Conservation (phyloP, 2,797 vertebrate genomes). For the Neosilurus mollespiculum region DNA sequence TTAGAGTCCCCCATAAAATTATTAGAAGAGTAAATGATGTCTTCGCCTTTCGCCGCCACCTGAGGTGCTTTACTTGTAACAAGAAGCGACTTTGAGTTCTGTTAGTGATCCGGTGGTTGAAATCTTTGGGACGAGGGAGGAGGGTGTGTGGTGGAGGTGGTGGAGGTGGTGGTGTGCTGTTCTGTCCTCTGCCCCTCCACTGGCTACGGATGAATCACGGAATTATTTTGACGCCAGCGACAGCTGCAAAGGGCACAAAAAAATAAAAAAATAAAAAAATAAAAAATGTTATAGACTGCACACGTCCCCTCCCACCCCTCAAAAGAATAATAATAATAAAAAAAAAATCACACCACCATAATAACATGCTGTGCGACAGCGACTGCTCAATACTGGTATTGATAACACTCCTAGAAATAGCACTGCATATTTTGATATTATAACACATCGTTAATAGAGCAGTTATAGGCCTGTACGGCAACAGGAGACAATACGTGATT, state of each 20-base stretch:
- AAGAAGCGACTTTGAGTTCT: conserved; percentile 60
- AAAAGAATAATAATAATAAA: not conserved
- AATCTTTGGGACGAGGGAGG: conserved; percentile 65
- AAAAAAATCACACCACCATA: not conserved
- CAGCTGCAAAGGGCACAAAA: conserved; percentile 65
- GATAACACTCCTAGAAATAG: not conserved
- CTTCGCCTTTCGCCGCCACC: not conserved
- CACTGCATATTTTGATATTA: conserved; percentile 17
- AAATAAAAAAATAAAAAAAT: too few relatives aligned
- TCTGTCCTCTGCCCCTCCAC: conserved; percentile 55
- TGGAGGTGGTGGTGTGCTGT: conserved; percentile 36
- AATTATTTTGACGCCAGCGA: conserved; percentile 62
- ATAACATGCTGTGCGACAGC: not conserved
- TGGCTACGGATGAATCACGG: conserved; percentile 63
- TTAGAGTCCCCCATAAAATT: conserved; percentile 31
- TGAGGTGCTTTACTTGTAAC: conserved; percentile 62
- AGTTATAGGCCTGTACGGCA: conserved; percentile 30
- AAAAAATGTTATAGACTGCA: conserved; percentile 47
- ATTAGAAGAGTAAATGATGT: not conserved
- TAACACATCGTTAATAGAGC: conserved; percentile 3
- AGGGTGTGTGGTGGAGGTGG: conserved; percentile 42
- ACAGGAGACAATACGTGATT: conserved; percentile 52
- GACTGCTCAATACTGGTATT: not conserved
- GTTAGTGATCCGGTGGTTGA: conserved; percentile 65
- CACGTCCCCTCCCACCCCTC: conserved; percentile 15